A percentile compares a stretch with the other conserved stretches of the same genome.
phyloP scores from a whole-genome alignment of 2,113 vertebrate species.

The Odocoileus hemionus region DNA sequence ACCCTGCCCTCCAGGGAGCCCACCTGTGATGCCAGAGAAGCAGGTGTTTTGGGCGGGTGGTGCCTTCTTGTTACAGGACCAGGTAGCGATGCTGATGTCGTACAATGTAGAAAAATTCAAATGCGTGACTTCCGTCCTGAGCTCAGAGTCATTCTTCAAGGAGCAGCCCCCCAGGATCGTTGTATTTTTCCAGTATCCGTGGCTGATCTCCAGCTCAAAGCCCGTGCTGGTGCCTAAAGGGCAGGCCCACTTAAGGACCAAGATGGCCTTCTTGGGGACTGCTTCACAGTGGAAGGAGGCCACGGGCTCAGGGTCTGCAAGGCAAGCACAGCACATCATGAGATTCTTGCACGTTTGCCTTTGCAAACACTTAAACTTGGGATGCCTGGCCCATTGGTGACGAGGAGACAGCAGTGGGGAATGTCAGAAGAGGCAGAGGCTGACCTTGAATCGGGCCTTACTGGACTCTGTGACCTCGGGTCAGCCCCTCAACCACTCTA shows the following conservation, averaged over 20 bases:
- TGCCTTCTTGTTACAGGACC: constrained; percentile 77
- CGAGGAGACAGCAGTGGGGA: rapidly evolving
- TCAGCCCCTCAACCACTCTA: not conserved
- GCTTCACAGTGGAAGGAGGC: constrained; percentile 66
- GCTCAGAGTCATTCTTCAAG: not conserved
- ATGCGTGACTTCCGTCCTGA: not conserved
- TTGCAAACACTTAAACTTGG: rapidly evolving
- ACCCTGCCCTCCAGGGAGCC: not conserved
- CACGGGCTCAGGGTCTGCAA: constrained; percentile 77
- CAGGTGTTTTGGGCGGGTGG: constrained; percentile 32
- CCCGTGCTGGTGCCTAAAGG: constrained; percentile 73
- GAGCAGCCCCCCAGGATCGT: rapidly evolving
- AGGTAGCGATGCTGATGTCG: constrained; percentile 76
- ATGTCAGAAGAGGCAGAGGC: no score
- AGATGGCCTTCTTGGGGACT: constrained; percentile 62
- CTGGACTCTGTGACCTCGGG: not conserved
- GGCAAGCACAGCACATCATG: not conserved
- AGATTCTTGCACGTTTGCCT: not conserved
- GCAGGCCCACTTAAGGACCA: constrained; percentile 81
- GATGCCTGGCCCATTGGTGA: not conserved
- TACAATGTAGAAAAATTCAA: constrained; percentile 83
- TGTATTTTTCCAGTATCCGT: not conserved
- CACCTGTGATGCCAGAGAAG: constrained; percentile 86
- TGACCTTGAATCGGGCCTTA: not conserved
- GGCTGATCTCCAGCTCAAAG: constrained; percentile 73